A percentile compares a stretch with the other conserved stretches of the same genome.
Conservation (phyloP, 2,113 vertebrate species). For the Passer domesticus region DNA sequence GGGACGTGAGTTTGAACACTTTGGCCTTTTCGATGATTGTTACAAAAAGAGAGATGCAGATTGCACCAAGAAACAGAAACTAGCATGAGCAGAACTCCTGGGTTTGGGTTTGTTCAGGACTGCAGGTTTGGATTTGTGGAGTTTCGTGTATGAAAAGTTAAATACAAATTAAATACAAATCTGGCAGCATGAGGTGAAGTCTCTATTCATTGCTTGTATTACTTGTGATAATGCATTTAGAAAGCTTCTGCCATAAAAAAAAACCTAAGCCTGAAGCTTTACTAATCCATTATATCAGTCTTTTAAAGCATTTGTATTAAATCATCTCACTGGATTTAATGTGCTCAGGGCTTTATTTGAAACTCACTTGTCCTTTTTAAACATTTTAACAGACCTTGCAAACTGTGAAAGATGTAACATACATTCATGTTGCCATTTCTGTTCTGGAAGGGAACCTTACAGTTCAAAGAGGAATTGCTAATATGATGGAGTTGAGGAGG, state of each 20-base stretch:
- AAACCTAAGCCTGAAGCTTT: neutral
- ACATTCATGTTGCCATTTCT: neutral
- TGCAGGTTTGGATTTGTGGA: neutral
- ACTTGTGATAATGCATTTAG: neutral
- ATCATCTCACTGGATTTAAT: neutral
- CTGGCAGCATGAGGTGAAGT: neutral
- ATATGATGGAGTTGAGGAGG: neutral
- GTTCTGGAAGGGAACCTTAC: neutral
- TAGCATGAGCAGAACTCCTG: neutral
- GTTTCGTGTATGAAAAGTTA: neutral
- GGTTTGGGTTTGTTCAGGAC: neutral
- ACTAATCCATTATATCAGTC: neutral
- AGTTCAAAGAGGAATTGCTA: neutral
- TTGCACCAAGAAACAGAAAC: neutral
- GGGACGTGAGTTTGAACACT: rapidly evolving
- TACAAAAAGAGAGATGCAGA: neutral
- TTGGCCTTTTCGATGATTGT: neutral
- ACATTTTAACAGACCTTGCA: neutral
- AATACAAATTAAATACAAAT: neutral
- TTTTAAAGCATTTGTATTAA: neutral
- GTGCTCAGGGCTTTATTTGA: neutral
- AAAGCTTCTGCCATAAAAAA: neutral
- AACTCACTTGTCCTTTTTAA: neutral
- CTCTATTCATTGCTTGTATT: neutral
- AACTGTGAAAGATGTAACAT: neutral